A percentile compares a stretch with the other conserved stretches of the same genome.
These are phyloP conservation scores for Poeciliopsis turneri DNA, from an alignment of 2,797 vertebrate species.

Conservation along the genomic window DNA sequence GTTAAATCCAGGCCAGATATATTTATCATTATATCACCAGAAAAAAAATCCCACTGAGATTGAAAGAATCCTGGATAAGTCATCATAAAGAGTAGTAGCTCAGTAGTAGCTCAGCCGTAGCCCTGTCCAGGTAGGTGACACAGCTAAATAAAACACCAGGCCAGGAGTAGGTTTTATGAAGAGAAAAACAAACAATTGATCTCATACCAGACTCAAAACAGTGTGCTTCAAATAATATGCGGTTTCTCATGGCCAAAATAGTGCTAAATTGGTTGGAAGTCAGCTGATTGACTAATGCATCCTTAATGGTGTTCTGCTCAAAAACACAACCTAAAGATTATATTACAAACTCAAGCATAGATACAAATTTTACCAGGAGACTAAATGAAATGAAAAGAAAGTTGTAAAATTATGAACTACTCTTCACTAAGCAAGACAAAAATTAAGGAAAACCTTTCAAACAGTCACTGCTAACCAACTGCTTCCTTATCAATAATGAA, in stretches of 20 bases:
- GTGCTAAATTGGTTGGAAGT: neutral
- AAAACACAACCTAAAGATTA: neutral
- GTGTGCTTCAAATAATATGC: neutral
- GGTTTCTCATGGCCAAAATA: neutral
- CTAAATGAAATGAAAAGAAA: neutral
- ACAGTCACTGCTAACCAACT: slow-evolving; percentile 3
- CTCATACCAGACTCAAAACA: neutral
- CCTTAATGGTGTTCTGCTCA: neutral
- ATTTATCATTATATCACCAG: neutral
- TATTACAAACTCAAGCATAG: neutral
- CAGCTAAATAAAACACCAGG: neutral
- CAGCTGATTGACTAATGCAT: neutral
- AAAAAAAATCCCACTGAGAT: too few relatives aligned
- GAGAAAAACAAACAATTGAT: neutral
- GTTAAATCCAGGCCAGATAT: neutral
- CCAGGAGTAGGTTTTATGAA: neutral
- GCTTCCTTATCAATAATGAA: slow-evolving; percentile 62
- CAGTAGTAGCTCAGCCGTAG: neutral
- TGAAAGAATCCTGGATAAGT: too few relatives aligned
- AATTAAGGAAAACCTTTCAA: slow-evolving; percentile 6
- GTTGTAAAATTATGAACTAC: neutral
- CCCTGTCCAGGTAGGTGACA: neutral
- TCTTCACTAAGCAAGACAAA: neutral
- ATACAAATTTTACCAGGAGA: neutral
- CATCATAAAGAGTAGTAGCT: neutral